Percentiles rank a stretch among this genome's conserved stretches.
phyloP scores from a whole-genome alignment of 2,888 invertebrate genomes.

The Orthosia gracilis region DNA sequence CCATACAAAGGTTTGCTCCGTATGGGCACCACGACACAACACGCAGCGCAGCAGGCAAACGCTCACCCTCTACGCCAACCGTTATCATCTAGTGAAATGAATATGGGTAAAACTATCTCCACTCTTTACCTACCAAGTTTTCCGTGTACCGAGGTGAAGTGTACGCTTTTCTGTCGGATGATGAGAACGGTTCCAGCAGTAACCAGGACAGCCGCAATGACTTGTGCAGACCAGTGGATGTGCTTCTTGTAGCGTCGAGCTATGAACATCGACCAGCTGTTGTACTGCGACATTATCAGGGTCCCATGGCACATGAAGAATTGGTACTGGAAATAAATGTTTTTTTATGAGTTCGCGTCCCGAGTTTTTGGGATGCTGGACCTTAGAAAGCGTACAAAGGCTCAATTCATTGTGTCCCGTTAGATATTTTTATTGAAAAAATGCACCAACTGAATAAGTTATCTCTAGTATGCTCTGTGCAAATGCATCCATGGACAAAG shows the following conservation, averaged over 20 bases:
- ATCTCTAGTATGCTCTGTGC: too few species aligned
- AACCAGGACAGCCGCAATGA: constrained; percentile 64
- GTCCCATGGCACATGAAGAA: constrained; percentile 78
- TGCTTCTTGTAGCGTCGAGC: constrained; percentile 61
- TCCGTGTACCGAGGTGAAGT: constrained; percentile 72
- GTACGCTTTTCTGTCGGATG: constrained; percentile 55
- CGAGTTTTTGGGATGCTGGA: neutral
- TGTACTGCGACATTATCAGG: constrained; percentile 72
- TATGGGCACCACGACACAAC: too few species aligned
- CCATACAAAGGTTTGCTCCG: too few species aligned
- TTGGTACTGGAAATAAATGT: constrained; percentile 72
- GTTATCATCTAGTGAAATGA: too few species aligned
- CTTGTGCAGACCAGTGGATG: constrained; percentile 70
- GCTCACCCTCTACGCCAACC: too few species aligned
- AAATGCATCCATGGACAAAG: too few species aligned
- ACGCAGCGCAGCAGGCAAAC: too few species aligned
- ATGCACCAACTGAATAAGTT: too few species aligned
- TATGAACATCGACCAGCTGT: constrained; percentile 75
- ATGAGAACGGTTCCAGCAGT: constrained; percentile 68
- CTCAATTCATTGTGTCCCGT: too few species aligned
- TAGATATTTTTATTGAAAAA: too few species aligned
- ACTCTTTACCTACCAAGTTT: constrained; percentile 60
- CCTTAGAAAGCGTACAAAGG: too few species aligned
- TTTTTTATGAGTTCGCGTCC: neutral
- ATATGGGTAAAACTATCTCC: neutral